Evolutionary conservation across 2,113 vertebrate species (phyloP), one percentile per base, ranked within the genome.

Genomic region (Gymnocephalus cernua): DNA sequence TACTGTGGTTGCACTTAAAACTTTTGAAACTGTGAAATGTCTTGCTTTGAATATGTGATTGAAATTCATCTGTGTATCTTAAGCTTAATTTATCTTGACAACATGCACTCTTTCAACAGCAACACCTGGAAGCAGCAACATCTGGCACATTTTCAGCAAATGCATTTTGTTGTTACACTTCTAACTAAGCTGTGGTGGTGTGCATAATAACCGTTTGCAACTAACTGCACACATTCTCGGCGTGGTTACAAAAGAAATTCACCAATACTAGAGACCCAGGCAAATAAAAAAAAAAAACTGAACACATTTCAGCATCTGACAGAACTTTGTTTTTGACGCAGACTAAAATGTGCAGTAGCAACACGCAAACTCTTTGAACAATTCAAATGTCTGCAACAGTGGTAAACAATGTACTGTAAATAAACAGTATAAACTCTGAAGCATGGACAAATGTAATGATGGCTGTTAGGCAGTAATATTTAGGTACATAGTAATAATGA

Each of bases 101-200:
- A 76, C 57, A 19, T 38, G 21, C 21, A 73, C 62, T 35, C 15
- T 9, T 38, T 27, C 27, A 12, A 11, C 15, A 2, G 50, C 57
- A 62, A n/a, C 56, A 68, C 69, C 56, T 79, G 64, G 29, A 48
- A 65, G 51, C 64, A 35, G 77, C 57, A 45, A 58, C 82, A 84
- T 79, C 82, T 84, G 77, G 44, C 65, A 79, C 53, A 53, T 15
- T 27, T 27, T 64, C 7, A 35, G 23, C 44, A 64, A 77, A 67
- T 15, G n/a, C 6, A 56, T 56, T 23, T 3, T 54, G 5, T 11
- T 54, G 48, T 29, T 54, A 8, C 16, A 27, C 56, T 44, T 50
- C 76, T 51, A 61, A 8, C 45, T n/a, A 35, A 1, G n/a, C 5
- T n/a, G 32, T 1, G 35, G 18, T 21, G 45, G 45, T 12, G 8